Conservation (phyloP, 2,113 vertebrate genomes). For the Trichechus manatus region DNA sequence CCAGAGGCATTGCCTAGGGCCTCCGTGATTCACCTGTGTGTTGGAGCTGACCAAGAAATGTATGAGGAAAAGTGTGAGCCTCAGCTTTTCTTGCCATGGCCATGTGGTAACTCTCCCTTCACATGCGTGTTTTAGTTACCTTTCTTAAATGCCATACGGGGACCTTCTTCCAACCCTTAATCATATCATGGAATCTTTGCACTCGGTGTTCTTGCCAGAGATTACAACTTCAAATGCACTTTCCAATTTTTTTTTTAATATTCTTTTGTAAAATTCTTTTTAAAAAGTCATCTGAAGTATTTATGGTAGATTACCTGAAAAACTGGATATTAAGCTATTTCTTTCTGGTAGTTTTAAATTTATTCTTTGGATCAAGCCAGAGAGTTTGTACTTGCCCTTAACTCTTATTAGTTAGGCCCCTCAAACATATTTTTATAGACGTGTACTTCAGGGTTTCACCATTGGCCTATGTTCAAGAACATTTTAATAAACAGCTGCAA, state of each 20-base stretch:
- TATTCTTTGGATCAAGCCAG: neutral
- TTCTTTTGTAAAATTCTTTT: neutral
- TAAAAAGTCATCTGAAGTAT: neutral
- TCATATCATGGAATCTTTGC: neutral
- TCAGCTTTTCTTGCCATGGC: neutral
- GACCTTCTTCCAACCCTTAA: neutral
- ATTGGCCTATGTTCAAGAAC: neutral
- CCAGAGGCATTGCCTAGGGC: neutral
- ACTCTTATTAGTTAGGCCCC: neutral
- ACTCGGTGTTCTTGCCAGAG: constrained; percentile 3
- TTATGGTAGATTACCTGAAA: neutral
- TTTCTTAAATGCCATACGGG: neutral
- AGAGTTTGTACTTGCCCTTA: neutral
- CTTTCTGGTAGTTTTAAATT: constrained; percentile 23
- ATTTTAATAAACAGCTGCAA: neutral
- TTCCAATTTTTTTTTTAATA: neutral
- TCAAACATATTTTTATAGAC: neutral
- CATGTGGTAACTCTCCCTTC: neutral
- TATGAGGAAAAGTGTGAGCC: neutral
- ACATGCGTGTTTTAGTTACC: neutral
- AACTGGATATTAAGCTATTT: neutral
- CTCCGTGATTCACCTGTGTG: neutral
- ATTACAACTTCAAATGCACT: neutral
- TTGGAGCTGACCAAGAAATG: neutral
- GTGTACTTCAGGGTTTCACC: neutral